These are phyloP conservation scores for Equus quagga DNA, from an alignment of 2,113 vertebrate species.

Conservation along the genomic window DNA sequence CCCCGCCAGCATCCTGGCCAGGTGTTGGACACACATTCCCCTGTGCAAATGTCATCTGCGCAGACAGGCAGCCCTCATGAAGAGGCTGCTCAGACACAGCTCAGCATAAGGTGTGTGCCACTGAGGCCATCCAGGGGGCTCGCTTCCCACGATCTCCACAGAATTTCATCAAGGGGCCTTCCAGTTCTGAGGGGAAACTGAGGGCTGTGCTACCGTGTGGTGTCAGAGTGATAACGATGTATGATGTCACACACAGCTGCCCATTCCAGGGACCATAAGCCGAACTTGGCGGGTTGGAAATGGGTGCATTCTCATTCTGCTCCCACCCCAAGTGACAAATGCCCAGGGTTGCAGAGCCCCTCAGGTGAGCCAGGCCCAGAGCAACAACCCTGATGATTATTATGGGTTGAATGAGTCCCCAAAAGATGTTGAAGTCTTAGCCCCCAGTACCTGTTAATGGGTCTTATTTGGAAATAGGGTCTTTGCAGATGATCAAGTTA, in stretches of 20 bases:
- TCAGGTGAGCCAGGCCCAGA: not conserved
- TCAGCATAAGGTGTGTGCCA: not conserved
- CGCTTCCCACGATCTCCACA: accelerated
- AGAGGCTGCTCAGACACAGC: not conserved
- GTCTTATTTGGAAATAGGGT: not conserved
- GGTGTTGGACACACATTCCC: accelerated
- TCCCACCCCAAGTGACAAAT: accelerated
- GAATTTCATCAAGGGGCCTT: not conserved
- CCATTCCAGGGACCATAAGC: not conserved
- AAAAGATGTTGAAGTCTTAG: not conserved
- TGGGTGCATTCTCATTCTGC: too few relatives aligned
- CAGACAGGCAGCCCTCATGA: accelerated
- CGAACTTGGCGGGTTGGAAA: accelerated
- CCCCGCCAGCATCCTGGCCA: not conserved
- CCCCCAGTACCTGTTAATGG: too few relatives aligned
- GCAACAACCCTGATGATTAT: not conserved
- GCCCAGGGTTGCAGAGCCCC: not conserved
- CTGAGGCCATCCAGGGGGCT: too few relatives aligned
- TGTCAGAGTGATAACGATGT: not conserved
- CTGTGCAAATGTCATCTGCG: not conserved
- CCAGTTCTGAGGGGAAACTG: not conserved
- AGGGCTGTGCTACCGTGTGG: accelerated
- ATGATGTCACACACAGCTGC: accelerated
- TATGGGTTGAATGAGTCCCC: not conserved
- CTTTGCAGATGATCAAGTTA: not conserved